Evolutionary conservation across 2,113 vertebrate species (phyloP).

Genomic region (Lathamus discolor): DNA sequence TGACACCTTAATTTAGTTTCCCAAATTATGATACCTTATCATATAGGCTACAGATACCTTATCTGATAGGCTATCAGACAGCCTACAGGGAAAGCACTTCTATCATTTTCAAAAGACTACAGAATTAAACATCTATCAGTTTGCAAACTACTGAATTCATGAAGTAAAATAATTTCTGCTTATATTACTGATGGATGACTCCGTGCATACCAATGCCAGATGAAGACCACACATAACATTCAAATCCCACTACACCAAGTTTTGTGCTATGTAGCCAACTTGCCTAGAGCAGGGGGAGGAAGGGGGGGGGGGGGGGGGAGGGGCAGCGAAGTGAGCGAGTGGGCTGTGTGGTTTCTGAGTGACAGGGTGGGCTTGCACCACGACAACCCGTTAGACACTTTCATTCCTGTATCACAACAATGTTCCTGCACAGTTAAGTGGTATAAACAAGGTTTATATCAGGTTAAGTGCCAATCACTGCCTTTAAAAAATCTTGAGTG

Average conservation of each 20-base stretch:
- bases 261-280: not conserved
- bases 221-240: not conserved
- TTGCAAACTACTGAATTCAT: not conserved
- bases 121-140: not conserved
- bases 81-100: not conserved
- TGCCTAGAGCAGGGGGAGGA: no score
- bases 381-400: not conserved
- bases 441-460: not conserved
- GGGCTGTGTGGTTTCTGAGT: no score
- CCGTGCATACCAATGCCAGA: not conserved
- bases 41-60: not conserved
- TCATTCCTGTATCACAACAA: not conserved
- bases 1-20: not conserved
- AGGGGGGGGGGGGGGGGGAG: no score
- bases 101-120: not conserved
- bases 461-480: not conserved
- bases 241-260: not conserved
- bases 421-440: not conserved
- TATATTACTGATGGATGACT: not conserved
- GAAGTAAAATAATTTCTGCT: not conserved
- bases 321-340: no score
- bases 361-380: no score
- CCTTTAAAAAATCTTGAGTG: not conserved
- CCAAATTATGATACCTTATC: not conserved
- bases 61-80: no score